Evolutionary conservation across 2,113 vertebrate genomes (phyloP).

Genomic region (Neogale vison): DNA sequence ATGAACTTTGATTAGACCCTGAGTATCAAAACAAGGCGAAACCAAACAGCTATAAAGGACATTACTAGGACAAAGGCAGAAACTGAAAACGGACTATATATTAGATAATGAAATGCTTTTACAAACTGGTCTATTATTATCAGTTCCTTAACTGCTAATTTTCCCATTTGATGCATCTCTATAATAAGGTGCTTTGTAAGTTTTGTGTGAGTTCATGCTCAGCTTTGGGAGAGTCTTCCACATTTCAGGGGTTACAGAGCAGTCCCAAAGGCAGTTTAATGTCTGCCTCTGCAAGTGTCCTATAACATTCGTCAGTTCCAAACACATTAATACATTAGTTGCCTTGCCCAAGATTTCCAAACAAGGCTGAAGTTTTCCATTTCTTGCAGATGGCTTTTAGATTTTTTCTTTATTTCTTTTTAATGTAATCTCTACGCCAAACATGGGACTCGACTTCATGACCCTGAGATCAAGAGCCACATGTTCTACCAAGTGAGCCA

Average conservation of each 20-base stretch:
- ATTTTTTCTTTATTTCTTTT: background rate
- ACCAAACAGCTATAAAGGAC: background rate
- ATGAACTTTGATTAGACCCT: background rate
- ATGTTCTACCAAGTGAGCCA: background rate
- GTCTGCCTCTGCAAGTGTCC: background rate
- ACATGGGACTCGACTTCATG: background rate
- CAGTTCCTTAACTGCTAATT: background rate
- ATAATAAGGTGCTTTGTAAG: background rate
- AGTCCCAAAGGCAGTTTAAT: background rate
- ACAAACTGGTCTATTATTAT: background rate
- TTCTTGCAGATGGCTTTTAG: background rate
- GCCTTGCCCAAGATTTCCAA: background rate
- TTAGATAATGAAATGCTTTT: background rate
- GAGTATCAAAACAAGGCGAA: slow-evolving; percentile 9
- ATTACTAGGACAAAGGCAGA: background rate
- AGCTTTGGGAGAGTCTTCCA: background rate
- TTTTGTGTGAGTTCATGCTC: background rate
- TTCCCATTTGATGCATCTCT: background rate
- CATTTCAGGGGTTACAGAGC: background rate
- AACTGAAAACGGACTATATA: background rate
- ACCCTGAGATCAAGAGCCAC: background rate
- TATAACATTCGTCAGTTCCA: background rate
- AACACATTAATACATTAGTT: background rate
- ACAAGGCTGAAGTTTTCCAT: background rate
- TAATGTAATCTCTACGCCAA: background rate